A percentile compares a stretch with the other conserved stretches of the same genome.
These are phyloP conservation scores for Perizoma affinitatum DNA, from an alignment of 2,888 invertebrate genomes.

Conservation along the genomic window DNA sequence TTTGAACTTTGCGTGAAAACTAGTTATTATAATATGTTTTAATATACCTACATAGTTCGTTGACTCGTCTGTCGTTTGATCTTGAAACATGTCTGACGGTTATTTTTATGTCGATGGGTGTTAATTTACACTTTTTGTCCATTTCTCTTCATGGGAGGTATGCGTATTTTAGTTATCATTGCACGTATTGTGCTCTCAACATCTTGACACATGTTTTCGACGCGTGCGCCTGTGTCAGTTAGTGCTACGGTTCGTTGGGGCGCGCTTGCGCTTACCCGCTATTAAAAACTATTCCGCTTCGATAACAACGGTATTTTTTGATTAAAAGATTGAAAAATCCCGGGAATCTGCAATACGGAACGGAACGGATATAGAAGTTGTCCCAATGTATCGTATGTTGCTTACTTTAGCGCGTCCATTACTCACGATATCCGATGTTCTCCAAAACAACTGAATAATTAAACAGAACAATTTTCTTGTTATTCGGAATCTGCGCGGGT, in stretches of 20 bases:
- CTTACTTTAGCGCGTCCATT: conserved; percentile 14
- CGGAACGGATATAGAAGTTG: not conserved
- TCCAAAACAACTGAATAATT: conserved; percentile 52
- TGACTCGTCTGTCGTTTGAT: conserved; percentile 40
- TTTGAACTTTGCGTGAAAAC: conserved; percentile 27
- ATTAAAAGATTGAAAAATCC: not conserved
- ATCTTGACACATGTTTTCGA: conserved; percentile 57
- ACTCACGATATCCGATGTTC: conserved; percentile 39
- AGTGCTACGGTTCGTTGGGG: conserved; percentile 58
- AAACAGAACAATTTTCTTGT: conserved; percentile 59
- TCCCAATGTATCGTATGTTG: conserved; percentile 14
- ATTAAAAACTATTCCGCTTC: conserved; percentile 25
- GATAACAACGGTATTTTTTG: conserved; percentile 34
- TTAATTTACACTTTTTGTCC: conserved; percentile 47
- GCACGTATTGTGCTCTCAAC: conserved; percentile 61
- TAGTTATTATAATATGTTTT: conserved; percentile 28
- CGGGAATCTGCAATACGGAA: not conserved
- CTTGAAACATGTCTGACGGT: conserved; percentile 39
- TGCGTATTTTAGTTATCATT: conserved; percentile 78
- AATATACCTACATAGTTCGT: conserved; percentile 36
- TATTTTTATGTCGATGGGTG: conserved; percentile 38
- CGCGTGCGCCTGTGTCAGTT: conserved; percentile 66
- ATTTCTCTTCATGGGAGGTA: conserved; percentile 67
- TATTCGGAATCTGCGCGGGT: conserved; percentile 64
- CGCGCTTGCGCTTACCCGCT: conserved; percentile 60